These are phyloP conservation scores for Coptodon bakossiorum DNA, from an alignment of 2,113 vertebrate species.

Conservation along the genomic window DNA sequence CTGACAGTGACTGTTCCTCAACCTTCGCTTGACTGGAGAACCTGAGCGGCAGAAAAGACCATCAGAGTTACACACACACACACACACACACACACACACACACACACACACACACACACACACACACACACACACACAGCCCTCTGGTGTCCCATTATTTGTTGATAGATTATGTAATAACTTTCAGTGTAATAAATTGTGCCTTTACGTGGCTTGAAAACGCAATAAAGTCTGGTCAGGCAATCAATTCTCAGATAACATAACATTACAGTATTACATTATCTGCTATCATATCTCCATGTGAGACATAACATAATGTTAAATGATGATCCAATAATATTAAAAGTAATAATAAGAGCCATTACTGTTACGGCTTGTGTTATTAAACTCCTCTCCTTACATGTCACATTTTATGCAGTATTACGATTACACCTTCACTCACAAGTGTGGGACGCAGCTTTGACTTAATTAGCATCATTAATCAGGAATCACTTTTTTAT, in stretches of 20 bases:
- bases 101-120: not conserved
- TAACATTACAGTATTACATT: slow-evolving; percentile 24
- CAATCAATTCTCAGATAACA: slow-evolving; percentile 25
- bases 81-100: not conserved
- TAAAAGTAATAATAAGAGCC: not conserved
- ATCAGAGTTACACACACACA: not conserved
- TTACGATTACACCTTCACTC: not conserved
- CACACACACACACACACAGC: not conserved
- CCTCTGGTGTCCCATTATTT: not conserved
- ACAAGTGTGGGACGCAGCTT: not conserved
- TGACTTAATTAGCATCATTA: not conserved
- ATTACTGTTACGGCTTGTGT: not conserved
- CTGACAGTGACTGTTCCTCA: no score
- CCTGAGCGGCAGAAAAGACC: no score
- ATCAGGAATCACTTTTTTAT: not conserved
- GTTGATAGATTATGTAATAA: slow-evolving; percentile 45
- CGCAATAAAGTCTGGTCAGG: slow-evolving; percentile 27
- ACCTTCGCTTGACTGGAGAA: no score
- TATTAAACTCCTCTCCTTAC: not conserved
- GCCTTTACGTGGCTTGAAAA: slow-evolving; percentile 26
- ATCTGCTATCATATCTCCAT: not conserved
- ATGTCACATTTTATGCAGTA: not conserved
- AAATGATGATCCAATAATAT: slow-evolving; percentile 27
- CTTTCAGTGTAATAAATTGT: slow-evolving; percentile 24
- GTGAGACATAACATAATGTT: not conserved